Base-by-base conservation (phyloP, 2,113 vertebrate genomes). In the Elephas maximus region DNA sequence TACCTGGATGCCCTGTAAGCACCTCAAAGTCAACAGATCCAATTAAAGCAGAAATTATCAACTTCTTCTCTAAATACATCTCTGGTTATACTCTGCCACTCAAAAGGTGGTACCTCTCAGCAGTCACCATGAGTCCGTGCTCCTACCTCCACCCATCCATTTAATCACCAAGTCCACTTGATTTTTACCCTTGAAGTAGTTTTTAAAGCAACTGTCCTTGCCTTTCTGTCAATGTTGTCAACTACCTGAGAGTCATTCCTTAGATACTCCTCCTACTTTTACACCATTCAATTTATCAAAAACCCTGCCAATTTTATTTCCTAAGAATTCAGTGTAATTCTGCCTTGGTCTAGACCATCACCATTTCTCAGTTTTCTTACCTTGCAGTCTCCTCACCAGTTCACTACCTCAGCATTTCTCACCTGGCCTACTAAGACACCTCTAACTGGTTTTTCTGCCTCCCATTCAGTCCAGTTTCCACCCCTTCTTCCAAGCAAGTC, bases 1-100 rank as follows among this genome's bases (percentile, higher is more conserved):
- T 24, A 92, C 37, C 23, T 69, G 6, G 24, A 57, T 53, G 9
- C 53, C 4, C 51, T 45, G 73, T 53, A 71, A 86, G 26, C 17
- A 15, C 71, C 80, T 85, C 65, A 73, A 77, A 80, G 28, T 81
- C 37, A 88, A 77, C 14, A 78, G 26, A 51, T 14, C 74, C n/a
- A 44, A 87, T 84, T 44, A 73, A 77, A 93, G 12, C 44, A 96
- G 53, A 90, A 86, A 80, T 65, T 21, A 63, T 62, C 45, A 93
- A 88, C 7, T 86, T 95, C 0, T 11, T 21, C 33, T 77, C 41
- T 41, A 63, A 79, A 79, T 63, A 41, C 10, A 51, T 77, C 95
- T 88, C 60, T 94, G 28, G 30, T 60, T 90, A 7, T 9, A 5
- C 10, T 45, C 45, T 51, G 12, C 81, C 77, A 41, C 11, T 92